Evolutionary conservation across 2,113 vertebrate species (phyloP), one percentile per base, ranked within the genome.

Genomic region (Panurus biarmicus): DNA sequence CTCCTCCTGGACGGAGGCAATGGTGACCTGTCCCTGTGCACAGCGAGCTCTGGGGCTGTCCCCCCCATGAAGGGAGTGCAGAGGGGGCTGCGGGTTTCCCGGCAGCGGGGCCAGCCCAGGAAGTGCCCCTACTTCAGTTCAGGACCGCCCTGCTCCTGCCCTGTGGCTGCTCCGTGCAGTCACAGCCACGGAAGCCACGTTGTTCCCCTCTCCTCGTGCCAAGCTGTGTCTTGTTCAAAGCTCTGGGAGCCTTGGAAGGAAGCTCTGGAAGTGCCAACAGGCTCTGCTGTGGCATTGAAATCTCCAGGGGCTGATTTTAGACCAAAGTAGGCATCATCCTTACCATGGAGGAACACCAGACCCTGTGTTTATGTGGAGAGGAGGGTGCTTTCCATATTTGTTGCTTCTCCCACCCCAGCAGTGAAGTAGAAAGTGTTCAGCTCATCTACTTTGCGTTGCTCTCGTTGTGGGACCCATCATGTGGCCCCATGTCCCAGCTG

Each of bases 51-150:
- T 44, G 58, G 31, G 24, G 62, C 57, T 26, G 22, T 26, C 12
- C 31, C 10, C 12, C 0, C 14, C 0, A 0, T 5, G 33, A 22
- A 35, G 14, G 51, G 23, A 20, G 8, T 0, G 0, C 2, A 9
- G 12, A 36, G 36, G n/a, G 21, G 6, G 5, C 35, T 69, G 17
- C 28, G 66, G 5, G n/a, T 31, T 5, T 2, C 0, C 48, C 0
- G 4, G 48, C 38, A 40, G 60, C 31, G 12, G 1, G 1, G 31
- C 23, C 5, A 4, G 21, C 31, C 26, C 24, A 2, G 71, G 42
- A 57, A 5, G 23, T 66, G 8, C 8, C 48, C 19, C 4, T 4
- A 0, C n/a, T 6, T 2, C 14, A 44, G 42, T 26, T 71, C 45
- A 44, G 48, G 35, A 25, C 17, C 1, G 1, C 0, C 0, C 8